Evolutionary conservation across 2,797 vertebrate species (phyloP), one percentile per base, ranked within the genome.

Genomic region (Fistularia commersonii): DNA sequence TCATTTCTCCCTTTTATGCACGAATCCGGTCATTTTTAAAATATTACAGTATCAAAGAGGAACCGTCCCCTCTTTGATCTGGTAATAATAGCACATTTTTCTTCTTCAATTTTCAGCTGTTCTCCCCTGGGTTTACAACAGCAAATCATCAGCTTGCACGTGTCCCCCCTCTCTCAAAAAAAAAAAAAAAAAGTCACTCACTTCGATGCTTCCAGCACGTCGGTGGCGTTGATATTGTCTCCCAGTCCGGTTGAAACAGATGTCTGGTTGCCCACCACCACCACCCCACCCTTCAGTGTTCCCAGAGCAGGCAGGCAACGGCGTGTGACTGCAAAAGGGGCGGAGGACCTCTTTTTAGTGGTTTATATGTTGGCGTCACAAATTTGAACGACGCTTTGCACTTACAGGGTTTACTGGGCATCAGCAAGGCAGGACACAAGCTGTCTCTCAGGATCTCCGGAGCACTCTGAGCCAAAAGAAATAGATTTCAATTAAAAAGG

Each of bases 151-250:
- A n/a, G 2, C 23, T 23, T 4, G 2, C 23, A 23, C 23, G 4
- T 4, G 23, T 23, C 23, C 23, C 4, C 23, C 23, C 23, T n/a
- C 23, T 23, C 23, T 23, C 23, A 23, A 23, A 23, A 23, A 23
- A n/a, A n/a, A n/a, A 6, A 10, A 15, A 14, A 11, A 45, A 47
- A 46, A 38, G 4, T 5, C 15, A 81, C 91, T 84, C 64, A 98
- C 96, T 92, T 98, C 49, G 94, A 93, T 0, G 94, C 96, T 8
- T 96, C 94, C 56, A 97, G 82, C 51, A 99, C 86, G 0, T 97
- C 92, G 0, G 91, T 90, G 68, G 93, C 89, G 5, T 93, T 96
- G 57, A 92, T 13, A 23, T 0, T 80, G 0, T 0, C 3, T 0
- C 88, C 89, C 0, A 0, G 13, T 1, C 85, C 92, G 0, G 80